These are phyloP conservation scores for Porites cylindrica DNA, from an alignment of 92 coral and sea anemone genomes.

Conservation along the genomic window DNA sequence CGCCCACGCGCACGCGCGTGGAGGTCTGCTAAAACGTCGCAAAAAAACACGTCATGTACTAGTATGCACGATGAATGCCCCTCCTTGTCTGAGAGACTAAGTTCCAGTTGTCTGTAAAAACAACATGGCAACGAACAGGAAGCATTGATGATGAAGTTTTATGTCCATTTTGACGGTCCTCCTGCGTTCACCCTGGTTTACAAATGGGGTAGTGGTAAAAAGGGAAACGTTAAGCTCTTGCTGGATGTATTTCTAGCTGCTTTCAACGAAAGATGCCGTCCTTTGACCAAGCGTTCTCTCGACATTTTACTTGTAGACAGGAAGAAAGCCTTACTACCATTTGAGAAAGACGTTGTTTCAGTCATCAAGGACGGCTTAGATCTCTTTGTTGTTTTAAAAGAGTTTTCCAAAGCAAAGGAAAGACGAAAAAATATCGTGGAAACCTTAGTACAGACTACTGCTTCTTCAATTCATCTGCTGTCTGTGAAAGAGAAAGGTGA, in stretches of 20 bases:
- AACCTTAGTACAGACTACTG: not conserved
- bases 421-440: not conserved
- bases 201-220: constrained; percentile 37
- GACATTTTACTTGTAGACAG: constrained; percentile 28
- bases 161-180: constrained; percentile 55
- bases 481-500: not conserved
- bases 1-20: too few species aligned
- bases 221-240: constrained; percentile 36
- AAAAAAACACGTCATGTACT: too few species aligned
- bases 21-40: too few species aligned
- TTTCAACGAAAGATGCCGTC: constrained; percentile 33
- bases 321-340: constrained; percentile 20
- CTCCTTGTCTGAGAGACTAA: not conserved
- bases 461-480: not conserved
- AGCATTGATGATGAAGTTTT: constrained; percentile 50
- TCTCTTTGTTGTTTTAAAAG: constrained; percentile 43
- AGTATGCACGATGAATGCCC: not conserved
- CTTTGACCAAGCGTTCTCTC: constrained; percentile 8
- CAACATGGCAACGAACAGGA: not conserved
- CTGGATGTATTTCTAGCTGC: constrained; percentile 31
- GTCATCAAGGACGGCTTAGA: constrained; percentile 57
- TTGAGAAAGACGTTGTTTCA: constrained; percentile 19
- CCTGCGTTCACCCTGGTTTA: constrained; percentile 62
- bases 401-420: not conserved
- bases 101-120: not conserved